These are phyloP conservation scores for Epizoanthus illoricatus DNA, from an alignment of 92 coral and sea anemone species.

Conservation along the genomic window DNA sequence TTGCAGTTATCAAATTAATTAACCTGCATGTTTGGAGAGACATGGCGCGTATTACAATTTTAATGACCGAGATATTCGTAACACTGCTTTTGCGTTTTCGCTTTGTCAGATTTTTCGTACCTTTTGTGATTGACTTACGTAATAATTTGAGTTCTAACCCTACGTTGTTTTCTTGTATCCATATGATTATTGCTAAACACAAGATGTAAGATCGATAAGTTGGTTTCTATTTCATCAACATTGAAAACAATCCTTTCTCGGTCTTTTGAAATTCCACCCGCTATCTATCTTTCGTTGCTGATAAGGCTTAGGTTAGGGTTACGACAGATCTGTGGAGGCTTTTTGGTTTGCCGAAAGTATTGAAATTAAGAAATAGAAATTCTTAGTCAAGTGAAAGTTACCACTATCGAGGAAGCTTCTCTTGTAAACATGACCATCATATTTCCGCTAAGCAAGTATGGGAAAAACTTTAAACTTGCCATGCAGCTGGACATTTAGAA, in stretches of 20 bases:
- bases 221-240: constrained; percentile 28
- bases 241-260: constrained; percentile 32
- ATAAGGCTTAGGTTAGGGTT: constrained; percentile 11
- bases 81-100: neutral
- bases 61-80: neutral
- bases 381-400: neutral
- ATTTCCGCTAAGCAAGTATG: constrained; percentile 21
- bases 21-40: constrained; percentile 24
- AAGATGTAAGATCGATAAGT: constrained; percentile 23
- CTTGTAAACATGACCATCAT: constrained; percentile 20
- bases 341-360: neutral
- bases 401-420: constrained; percentile 21
- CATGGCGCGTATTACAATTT: constrained; percentile 3
- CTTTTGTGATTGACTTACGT: constrained; percentile 5
- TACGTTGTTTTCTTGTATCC: neutral
- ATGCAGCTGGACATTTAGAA: neutral
- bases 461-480: neutral
- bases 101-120: neutral
- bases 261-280: constrained; percentile 19
- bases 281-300: constrained; percentile 14
- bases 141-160: neutral
- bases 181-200: constrained; percentile 5
- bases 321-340: neutral
- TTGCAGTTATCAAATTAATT: constrained; percentile 45
- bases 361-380: neutral